These are phyloP conservation scores for Phengaris alcon DNA, from an alignment of 2,888 invertebrate species.

Conservation along the genomic window DNA sequence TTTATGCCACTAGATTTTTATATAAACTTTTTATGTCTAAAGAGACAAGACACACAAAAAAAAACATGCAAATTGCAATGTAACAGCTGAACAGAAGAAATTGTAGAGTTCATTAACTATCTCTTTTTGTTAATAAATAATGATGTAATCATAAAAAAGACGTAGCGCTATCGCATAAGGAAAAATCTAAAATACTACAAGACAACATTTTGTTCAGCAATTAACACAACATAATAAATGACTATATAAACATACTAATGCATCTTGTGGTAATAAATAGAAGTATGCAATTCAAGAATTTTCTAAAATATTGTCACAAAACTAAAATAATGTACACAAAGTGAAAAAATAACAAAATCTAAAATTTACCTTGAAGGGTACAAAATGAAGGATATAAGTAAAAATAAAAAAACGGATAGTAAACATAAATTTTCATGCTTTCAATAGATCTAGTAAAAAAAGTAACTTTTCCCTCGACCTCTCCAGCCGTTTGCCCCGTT, in stretches of 20 bases:
- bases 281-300: neutral
- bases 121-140: neutral
- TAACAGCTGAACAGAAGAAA: neutral
- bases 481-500: neutral
- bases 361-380: neutral
- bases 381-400: neutral
- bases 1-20: constrained; percentile 10
- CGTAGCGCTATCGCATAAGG: neutral
- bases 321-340: neutral
- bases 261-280: neutral
- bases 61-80: neutral
- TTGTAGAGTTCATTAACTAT: neutral
- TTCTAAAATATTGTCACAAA: neutral
- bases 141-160: too few species aligned
- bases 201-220: neutral
- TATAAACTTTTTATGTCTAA: neutral
- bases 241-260: neutral
- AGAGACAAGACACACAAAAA: neutral
- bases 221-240: neutral
- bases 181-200: neutral
- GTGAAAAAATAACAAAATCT: neutral
- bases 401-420: too few species aligned
- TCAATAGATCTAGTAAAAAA: neutral
- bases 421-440: neutral
- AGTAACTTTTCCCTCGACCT: neutral